Evolutionary conservation across 2,113 vertebrate genomes (phyloP).

Genomic region (Sinocyclocheilus rhinocerous): DNA sequence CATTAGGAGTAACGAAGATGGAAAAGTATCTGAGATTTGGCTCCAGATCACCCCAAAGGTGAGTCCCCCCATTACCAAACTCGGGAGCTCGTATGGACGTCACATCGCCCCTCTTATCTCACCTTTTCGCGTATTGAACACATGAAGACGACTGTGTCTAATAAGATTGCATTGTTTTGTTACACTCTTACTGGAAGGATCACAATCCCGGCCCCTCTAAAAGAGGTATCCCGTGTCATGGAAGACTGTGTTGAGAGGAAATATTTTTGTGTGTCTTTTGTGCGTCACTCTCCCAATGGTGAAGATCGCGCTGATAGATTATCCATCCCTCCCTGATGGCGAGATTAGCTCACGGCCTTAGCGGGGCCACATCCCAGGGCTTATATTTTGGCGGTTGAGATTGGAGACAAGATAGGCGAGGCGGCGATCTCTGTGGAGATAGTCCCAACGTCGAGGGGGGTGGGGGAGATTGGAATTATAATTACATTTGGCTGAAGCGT

Average conservation of each 20-base stretch:
- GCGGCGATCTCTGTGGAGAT: slow-evolving; percentile 60
- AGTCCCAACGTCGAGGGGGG: slow-evolving; percentile 56
- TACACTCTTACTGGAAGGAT: slow-evolving; percentile 35
- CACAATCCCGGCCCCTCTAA: slow-evolving; percentile 53
- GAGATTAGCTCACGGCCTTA: slow-evolving; percentile 67
- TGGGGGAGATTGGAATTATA: slow-evolving; percentile 69
- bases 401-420: slow-evolving; percentile 65
- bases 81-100: neutral
- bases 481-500: slow-evolving; percentile 75
- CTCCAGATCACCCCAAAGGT: neutral
- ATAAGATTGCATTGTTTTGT: slow-evolving; percentile 34
- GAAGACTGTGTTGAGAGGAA: slow-evolving; percentile 55
- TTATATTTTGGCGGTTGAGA: slow-evolving; percentile 81
- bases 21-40: neutral
- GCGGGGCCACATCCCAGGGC: slow-evolving; percentile 72
- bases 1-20: neutral
- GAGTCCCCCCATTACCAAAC: neutral
- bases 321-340: slow-evolving; percentile 70
- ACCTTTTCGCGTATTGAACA: slow-evolving; percentile 29
- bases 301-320: slow-evolving; percentile 75
- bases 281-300: slow-evolving; percentile 78
- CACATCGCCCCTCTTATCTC: neutral
- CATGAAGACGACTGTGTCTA: slow-evolving; percentile 33
- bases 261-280: slow-evolving; percentile 79
- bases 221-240: slow-evolving; percentile 46